These are phyloP conservation scores for Drosophila busckii DNA, from an alignment of 1,140 invertebrate species.

Conservation along the genomic window DNA sequence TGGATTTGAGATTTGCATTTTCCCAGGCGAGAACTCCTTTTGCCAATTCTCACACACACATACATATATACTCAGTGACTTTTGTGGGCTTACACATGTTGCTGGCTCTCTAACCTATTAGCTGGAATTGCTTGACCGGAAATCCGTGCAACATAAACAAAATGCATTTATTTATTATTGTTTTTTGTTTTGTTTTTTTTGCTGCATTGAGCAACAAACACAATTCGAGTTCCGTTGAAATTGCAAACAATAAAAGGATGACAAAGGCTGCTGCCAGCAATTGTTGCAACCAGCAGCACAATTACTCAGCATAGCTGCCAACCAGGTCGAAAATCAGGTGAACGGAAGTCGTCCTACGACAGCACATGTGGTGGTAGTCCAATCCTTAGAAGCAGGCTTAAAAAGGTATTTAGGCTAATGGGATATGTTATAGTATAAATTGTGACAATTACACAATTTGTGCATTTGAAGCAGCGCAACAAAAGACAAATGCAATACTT, in stretches of 20 bases:
- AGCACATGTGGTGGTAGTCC: conserved; percentile 37
- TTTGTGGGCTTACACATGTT: conserved; percentile 69
- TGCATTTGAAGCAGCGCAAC: no score
- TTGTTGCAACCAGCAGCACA: conserved; percentile 23
- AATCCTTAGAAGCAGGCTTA: no score
- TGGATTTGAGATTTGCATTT: conserved; percentile 41
- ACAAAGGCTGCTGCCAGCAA: conserved; percentile 23
- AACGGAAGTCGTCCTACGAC: conserved; percentile 52
- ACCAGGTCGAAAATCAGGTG: conserved; percentile 62
- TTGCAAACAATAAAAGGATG: conserved; percentile 23
- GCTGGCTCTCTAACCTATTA: no score
- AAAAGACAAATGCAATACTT: no score
- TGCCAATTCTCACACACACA: conserved; percentile 32
- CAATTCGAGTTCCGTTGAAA: conserved; percentile 52
- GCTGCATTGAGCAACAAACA: conserved; percentile 26
- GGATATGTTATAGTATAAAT: no score
- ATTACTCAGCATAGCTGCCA: conserved; percentile 33
- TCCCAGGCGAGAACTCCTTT: conserved; percentile 54
- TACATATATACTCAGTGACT: conserved; percentile 2
- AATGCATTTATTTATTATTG: conserved; percentile 33
- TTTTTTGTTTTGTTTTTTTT: conserved; percentile 37
- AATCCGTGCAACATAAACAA: conserved; percentile 39
- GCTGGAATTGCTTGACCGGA: conserved; percentile 37
- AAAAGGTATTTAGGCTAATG: no score
- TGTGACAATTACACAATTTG: no score